Conservation (phyloP, 1,140 invertebrate genomes). For the Sinonovacula constricta region DNA sequence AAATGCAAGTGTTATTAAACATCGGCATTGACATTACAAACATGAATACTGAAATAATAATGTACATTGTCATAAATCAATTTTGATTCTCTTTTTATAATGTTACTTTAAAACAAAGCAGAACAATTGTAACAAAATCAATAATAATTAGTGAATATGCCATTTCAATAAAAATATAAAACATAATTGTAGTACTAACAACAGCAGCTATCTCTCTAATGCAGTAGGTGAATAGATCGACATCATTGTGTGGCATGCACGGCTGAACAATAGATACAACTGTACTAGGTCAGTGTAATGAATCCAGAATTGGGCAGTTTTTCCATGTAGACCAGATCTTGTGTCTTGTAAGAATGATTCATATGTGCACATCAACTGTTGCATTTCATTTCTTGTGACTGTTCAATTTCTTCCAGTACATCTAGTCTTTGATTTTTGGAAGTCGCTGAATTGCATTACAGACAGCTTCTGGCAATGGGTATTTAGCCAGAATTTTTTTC, state of each 20-base stretch:
- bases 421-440: not conserved
- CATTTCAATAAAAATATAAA: no score
- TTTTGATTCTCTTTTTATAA: no score
- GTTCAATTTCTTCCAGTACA: no score
- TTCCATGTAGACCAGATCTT: slow-evolving; percentile 16
- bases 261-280: slow-evolving; percentile 21
- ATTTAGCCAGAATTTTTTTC: not conserved
- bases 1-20: no score
- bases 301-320: slow-evolving; percentile 25
- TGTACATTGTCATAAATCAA: no score
- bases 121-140: no score
- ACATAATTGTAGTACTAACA: slow-evolving; percentile 1
- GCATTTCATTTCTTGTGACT: no score
- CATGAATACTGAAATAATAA: no score
- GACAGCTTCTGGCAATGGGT: not conserved
- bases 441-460: not conserved
- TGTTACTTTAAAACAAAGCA: no score
- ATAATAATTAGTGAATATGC: no score
- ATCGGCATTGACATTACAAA: no score
- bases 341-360: slow-evolving; percentile 7
- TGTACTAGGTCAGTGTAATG: slow-evolving; percentile 14
- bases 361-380: slow-evolving; percentile 2
- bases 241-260: slow-evolving; percentile 25
- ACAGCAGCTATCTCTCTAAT: not conserved
- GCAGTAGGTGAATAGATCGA: slow-evolving; percentile 18